phyloP scores from a whole-genome alignment of 2,888 invertebrate genomes.

The Polietes domitor region DNA sequence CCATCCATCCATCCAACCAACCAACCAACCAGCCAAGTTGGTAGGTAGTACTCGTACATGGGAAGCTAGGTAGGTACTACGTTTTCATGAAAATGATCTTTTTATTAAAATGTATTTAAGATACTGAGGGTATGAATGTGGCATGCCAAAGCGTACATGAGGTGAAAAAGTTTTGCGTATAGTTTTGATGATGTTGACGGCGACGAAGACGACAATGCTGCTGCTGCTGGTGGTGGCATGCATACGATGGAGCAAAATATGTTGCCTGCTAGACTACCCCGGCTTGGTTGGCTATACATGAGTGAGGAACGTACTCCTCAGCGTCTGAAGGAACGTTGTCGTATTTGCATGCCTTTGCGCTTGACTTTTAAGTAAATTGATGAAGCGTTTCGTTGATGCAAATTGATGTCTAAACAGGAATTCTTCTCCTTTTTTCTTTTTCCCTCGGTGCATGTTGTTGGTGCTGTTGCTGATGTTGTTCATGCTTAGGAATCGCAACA shows the following conservation, averaged over 20 bases:
- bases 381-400: constrained; percentile 78
- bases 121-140: constrained; percentile 12
- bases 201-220: constrained; percentile 8
- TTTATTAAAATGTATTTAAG: constrained; percentile 41
- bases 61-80: neutral
- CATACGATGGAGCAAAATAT: neutral
- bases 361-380: constrained; percentile 72
- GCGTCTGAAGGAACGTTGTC: constrained; percentile 22
- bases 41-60: neutral
- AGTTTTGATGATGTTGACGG: constrained; percentile 30
- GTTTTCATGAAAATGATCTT: constrained; percentile 48
- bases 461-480: neutral
- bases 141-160: constrained; percentile 16
- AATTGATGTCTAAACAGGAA: constrained; percentile 73
- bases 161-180: constrained; percentile 45
- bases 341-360: constrained; percentile 65
- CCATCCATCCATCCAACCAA: neutral
- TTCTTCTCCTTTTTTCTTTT: constrained; percentile 27
- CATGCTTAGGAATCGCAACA: constrained; percentile 36
- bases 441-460: neutral
- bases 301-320: neutral
- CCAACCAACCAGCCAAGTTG: neutral
- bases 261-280: neutral
- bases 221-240: constrained; percentile 22
- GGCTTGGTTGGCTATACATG: neutral